Conservation (phyloP, 2,888 invertebrate species). For the Papilio demoleus region DNA sequence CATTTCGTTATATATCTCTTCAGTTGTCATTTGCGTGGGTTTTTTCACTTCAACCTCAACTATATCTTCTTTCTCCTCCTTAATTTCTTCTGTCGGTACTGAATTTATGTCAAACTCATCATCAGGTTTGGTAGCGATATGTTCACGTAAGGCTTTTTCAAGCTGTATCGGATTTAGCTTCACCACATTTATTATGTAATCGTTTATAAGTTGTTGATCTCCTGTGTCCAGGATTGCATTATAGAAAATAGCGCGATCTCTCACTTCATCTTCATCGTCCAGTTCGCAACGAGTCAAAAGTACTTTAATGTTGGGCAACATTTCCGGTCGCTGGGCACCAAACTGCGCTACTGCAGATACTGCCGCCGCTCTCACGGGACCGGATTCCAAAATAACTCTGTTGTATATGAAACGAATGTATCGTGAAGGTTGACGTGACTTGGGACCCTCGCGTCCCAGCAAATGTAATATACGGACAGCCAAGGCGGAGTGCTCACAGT, state of each 20-base stretch:
- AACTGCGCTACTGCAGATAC: conserved; percentile 99
- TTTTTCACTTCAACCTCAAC: conserved; percentile 91
- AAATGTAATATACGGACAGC: conserved; percentile 98
- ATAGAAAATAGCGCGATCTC: conserved; percentile 98
- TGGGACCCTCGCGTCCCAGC: conserved; percentile 98
- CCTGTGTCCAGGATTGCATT: conserved; percentile 90
- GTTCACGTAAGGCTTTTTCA: conserved; percentile 93
- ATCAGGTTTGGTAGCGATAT: conserved; percentile 88
- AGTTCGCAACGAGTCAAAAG: conserved; percentile 94
- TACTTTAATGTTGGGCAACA: conserved; percentile 88
- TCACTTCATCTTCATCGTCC: conserved; percentile 99
- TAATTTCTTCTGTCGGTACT: conserved; percentile 93
- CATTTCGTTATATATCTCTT: conserved; percentile 94
- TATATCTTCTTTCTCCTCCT: conserved; percentile 89
- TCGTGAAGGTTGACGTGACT: conserved; percentile 95
- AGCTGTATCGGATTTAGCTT: conserved; percentile 94
- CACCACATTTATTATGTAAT: conserved; percentile 89
- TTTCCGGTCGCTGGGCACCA: conserved; percentile 93
- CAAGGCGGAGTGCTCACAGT: conserved; percentile 98
- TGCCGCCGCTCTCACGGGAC: conserved; percentile 97
- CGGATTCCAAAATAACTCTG: conserved; percentile 97
- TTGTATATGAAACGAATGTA: conserved; percentile 94
- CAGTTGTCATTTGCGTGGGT: conserved; percentile 91
- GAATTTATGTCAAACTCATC: conserved; percentile 92
- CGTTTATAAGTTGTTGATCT: conserved; percentile 88